Conservation (phyloP, 2,113 vertebrate species). For the Corydoras sp. region DNA sequence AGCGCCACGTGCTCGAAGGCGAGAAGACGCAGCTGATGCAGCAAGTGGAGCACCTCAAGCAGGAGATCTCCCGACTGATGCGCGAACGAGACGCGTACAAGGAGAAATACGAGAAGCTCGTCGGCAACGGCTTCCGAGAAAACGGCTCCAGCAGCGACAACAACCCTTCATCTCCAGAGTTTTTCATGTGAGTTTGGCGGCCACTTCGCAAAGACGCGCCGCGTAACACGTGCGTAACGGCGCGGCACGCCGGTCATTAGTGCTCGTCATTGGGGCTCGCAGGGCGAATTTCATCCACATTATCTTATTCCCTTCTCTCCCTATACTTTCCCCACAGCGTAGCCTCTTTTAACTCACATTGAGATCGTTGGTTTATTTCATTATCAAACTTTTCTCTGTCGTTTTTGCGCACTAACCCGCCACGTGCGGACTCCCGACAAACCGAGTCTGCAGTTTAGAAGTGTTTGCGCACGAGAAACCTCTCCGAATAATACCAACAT, state of each 20-base stretch:
- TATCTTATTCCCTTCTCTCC: no score
- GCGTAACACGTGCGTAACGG: slow-evolving; percentile 21
- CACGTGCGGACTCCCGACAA: no score
- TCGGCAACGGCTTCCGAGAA: slow-evolving; percentile 98
- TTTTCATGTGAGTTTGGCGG: slow-evolving; percentile 95
- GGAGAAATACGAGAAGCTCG: slow-evolving; percentile 97
- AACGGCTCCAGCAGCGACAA: slow-evolving; percentile 90
- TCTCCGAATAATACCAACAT: slow-evolving; percentile 6
- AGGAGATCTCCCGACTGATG: slow-evolving; percentile 97
- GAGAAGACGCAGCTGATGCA: slow-evolving; percentile 98
- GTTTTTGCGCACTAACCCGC: no score
- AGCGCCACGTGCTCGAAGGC: slow-evolving; percentile 96
- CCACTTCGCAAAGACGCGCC: slow-evolving; percentile 54
- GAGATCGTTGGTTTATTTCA: no score
- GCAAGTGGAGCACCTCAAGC: slow-evolving; percentile 99
- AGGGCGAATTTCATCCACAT: no score
- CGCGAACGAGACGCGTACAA: slow-evolving; percentile 99
- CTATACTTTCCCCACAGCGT: no score
- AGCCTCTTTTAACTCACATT: no score
- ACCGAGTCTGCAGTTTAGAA: no score
- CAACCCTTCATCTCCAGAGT: slow-evolving; percentile 94
- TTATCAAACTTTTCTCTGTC: no score
- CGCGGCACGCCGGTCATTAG: slow-evolving; percentile 10
- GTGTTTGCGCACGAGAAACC: slow-evolving; percentile 11
- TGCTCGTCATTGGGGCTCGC: not conserved